phyloP scores from a whole-genome alignment of 1,140 invertebrate genomes.

The Lanistes nyassanus region DNA sequence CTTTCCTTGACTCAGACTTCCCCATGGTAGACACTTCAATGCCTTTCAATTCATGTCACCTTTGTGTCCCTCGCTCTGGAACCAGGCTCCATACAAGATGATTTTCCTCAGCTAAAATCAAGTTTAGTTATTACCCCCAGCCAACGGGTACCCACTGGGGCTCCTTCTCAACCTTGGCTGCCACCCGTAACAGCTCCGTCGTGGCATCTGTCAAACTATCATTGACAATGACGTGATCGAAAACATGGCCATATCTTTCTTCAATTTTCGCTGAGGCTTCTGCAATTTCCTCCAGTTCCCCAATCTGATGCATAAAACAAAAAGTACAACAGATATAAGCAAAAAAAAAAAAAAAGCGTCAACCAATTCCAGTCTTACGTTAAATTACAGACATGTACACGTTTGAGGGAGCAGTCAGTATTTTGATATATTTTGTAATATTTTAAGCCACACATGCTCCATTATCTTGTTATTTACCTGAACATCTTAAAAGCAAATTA shows the following conservation, averaged over 20 bases:
- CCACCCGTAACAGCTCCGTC: conserved; percentile 86
- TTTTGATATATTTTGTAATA: too few species aligned
- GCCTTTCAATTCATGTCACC: too few species aligned
- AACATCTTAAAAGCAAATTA: too few species aligned
- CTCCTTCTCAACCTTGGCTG: conserved; percentile 89
- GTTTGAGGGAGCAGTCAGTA: too few species aligned
- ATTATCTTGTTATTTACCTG: too few species aligned
- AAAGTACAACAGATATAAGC: neutral
- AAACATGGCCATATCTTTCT: conserved; percentile 92
- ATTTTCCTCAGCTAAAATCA: neutral
- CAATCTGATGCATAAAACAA: conserved; percentile 75
- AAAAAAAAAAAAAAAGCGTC: neutral
- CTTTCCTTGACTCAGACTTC: too few species aligned
- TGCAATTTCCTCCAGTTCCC: conserved; percentile 88
- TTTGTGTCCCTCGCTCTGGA: too few species aligned
- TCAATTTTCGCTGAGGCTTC: conserved; percentile 92
- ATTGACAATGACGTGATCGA: conserved; percentile 92
- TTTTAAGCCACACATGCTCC: too few species aligned
- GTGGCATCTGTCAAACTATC: conserved; percentile 94
- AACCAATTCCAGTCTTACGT: too few species aligned
- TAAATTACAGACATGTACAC: too few species aligned
- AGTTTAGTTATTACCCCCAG: conserved; percentile 83
- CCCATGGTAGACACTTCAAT: too few species aligned
- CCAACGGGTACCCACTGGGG: conserved; percentile 98
- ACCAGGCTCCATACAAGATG: neutral